phyloP scores from a whole-genome alignment of 2,797 vertebrate species.

The Chelon auratus region DNA sequence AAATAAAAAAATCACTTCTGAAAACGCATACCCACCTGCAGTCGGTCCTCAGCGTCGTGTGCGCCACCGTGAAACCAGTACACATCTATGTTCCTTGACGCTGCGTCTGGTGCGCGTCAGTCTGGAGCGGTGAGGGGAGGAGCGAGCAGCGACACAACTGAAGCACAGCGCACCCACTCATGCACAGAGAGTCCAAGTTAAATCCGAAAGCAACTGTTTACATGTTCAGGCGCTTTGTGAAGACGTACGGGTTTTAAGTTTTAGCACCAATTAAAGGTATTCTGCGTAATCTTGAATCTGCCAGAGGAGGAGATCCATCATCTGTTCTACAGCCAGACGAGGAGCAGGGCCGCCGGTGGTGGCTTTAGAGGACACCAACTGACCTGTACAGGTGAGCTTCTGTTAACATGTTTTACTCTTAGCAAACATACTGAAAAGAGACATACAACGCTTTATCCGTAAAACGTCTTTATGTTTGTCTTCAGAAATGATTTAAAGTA shows the following conservation, averaged over 20 bases:
- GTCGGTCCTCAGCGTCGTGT: background rate
- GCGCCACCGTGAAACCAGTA: too few relatives aligned
- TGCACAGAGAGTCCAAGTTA: background rate
- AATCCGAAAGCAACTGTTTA: conserved; percentile 7
- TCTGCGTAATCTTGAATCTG: background rate
- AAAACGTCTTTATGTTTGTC: too few relatives aligned
- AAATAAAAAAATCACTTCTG: background rate
- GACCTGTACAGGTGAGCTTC: conserved; percentile 59
- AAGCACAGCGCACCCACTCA: background rate
- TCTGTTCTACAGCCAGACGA: background rate
- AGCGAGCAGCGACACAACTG: conserved; percentile 8
- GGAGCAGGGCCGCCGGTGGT: background rate
- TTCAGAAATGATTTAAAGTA: too few relatives aligned
- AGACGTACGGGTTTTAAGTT: background rate
- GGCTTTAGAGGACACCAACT: conserved; percentile 5
- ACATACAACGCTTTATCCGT: too few relatives aligned
- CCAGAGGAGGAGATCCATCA: background rate
- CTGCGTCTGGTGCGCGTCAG: background rate
- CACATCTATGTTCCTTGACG: background rate
- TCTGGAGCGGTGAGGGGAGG: conserved; percentile 41
- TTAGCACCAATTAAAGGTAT: background rate
- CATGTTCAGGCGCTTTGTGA: background rate
- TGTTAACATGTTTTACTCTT: background rate
- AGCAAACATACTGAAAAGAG: too few relatives aligned
- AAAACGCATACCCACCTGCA: background rate